Base-by-base conservation (phyloP, 2,888 invertebrate species). In the Heteromurus nitidus region DNA sequence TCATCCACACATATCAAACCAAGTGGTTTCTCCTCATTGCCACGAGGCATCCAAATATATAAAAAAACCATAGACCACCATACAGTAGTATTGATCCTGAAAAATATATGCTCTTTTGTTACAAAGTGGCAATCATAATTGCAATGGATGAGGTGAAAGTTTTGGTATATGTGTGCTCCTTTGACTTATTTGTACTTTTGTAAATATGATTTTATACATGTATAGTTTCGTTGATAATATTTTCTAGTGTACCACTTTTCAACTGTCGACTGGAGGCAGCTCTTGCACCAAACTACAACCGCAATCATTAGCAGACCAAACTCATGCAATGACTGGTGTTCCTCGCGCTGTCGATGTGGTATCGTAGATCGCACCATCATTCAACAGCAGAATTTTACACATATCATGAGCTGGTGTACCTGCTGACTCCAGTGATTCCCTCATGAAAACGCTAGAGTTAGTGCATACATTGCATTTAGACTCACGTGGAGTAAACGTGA, bases 401-500 rank as follows among this genome's bases (percentile, higher is more conserved):
- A 70, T 26, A 55, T 13, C 64, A 64, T 18, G 20, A 11, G n/a
- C 5, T 55, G n/a, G 3, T 44, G 26, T n/a, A n/a, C n/a, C n/a
- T 50, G 22, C 62, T 50, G 24, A 72, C 47, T 26, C 50, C 50
- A 26, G 31, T 53, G 55, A 69, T 55, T 69, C 20, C 22, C 50
- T 36, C n/a, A 64, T 30, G 44, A 70, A 47, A 47, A 62, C 30
- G 47, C 50, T 42, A 64, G 13, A 22, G 7, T 62, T 42, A 64
- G 13, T 31, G 7, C 16, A 64, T 50, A 31, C 24, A 13, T 73
- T 24, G 20, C 16, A 50, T 31, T 28, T 22, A 22, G 7, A n/a
- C 31, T 73, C 73, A 73, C 73, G 64, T 73, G 62, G 47, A 64
- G 53, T 7, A 53, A 73, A 64, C 73, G 73, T 73, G 73, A 73